Evolutionary conservation across 2,113 vertebrate species (phyloP).

Genomic region (Indicator indicator): DNA sequence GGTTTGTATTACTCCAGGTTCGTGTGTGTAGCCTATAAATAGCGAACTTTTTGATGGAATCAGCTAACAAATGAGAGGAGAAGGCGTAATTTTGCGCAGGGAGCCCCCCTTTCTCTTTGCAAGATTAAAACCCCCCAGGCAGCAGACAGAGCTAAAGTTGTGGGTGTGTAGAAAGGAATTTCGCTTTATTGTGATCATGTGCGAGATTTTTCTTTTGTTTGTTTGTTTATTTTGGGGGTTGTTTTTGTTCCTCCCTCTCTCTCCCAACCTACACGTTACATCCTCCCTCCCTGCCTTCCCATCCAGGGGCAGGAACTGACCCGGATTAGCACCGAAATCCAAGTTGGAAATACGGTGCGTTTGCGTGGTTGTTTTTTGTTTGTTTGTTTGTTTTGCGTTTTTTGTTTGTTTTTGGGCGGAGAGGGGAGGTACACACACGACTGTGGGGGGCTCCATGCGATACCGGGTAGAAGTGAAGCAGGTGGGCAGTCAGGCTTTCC

Average conservation of each 20-base stretch:
- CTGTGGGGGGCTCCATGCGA: neutral
- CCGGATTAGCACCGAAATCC: neutral
- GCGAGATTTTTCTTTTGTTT: conserved; percentile 28
- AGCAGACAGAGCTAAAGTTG: conserved; percentile 69
- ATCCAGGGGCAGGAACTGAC: neutral
- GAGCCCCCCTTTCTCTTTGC: conserved; percentile 70
- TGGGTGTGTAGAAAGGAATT: conserved; percentile 50
- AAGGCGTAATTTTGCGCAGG: conserved; percentile 74
- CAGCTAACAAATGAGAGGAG: conserved; percentile 79
- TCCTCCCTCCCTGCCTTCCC: neutral
- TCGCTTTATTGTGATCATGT: neutral
- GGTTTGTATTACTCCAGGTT: conserved; percentile 71
- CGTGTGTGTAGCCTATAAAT: conserved; percentile 80
- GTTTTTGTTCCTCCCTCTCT: neutral
- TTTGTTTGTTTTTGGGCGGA: neutral
- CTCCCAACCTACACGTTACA: neutral
- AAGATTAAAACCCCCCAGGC: conserved; percentile 67
- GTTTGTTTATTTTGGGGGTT: conserved; percentile 5
- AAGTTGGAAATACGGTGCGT: neutral
- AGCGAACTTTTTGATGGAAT: conserved; percentile 82
- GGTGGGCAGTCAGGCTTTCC: neutral
- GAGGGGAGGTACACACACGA: no score
- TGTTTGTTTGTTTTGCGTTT: neutral
- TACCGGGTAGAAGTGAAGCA: neutral
- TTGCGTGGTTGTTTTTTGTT: neutral